Conservation (phyloP, 2,888 invertebrate species). For the Dolichopus griseipennis region DNA sequence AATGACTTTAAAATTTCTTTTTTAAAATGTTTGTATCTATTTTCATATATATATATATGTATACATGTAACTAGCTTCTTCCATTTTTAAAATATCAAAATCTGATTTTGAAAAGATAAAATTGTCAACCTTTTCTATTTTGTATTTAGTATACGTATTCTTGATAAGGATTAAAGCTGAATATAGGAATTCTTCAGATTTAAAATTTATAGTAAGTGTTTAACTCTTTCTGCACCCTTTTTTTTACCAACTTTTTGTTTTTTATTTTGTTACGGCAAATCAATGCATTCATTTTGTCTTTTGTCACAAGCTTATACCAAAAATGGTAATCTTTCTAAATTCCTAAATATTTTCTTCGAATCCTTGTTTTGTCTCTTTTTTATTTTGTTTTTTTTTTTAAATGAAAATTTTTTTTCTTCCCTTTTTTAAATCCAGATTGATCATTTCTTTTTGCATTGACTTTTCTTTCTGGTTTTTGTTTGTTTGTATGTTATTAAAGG, state of each 20-base stretch:
- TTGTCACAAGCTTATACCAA: neutral
- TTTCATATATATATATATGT: too few species aligned
- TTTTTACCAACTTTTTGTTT: neutral
- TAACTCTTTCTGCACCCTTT: neutral
- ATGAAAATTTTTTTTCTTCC: neutral
- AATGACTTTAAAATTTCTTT: too few species aligned
- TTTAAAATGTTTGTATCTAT: too few species aligned
- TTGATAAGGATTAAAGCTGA: neutral
- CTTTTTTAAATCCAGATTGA: conserved; percentile 3
- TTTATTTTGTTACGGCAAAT: neutral
- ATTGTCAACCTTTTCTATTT: neutral
- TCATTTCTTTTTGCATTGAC: neutral
- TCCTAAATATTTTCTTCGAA: neutral
- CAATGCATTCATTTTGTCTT: neutral
- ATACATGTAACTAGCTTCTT: too few species aligned
- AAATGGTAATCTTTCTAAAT: neutral
- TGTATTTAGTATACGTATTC: neutral
- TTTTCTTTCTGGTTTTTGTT: neutral
- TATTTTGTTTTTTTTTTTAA: neutral
- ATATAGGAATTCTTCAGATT: neutral
- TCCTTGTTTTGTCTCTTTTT: neutral
- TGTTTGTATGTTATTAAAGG: neutral
- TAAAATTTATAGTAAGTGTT: neutral
- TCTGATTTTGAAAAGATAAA: too few species aligned
- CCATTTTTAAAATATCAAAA: neutral